A percentile compares a stretch with the other conserved stretches of the same genome.
These are phyloP conservation scores for Sorex araneus DNA, from an alignment of 2,113 vertebrate species.

Conservation along the genomic window DNA sequence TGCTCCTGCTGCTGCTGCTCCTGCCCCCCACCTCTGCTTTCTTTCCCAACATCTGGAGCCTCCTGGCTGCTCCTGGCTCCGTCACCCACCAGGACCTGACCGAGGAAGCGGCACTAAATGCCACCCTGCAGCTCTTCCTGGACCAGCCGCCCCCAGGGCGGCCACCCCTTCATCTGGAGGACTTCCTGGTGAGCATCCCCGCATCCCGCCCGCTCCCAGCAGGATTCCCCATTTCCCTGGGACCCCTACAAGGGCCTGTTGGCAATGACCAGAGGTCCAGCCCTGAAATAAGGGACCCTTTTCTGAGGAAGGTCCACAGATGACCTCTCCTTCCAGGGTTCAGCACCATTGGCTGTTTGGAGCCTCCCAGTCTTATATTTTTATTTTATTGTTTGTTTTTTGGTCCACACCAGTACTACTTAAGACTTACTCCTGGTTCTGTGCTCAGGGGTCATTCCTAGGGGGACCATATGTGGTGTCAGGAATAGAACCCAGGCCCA, in stretches of 20 bases:
- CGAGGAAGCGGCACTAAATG: slow-evolving; percentile 89
- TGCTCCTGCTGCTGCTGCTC: slow-evolving; percentile 75
- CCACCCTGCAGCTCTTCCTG: slow-evolving; percentile 88
- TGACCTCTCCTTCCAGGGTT: background rate
- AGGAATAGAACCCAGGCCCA: too few relatives aligned
- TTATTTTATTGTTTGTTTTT: too few relatives aligned
- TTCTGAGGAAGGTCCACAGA: background rate
- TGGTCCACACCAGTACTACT: too few relatives aligned
- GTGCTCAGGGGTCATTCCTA: too few relatives aligned
- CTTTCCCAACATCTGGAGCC: slow-evolving; percentile 94
- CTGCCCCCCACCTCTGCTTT: slow-evolving; percentile 84
- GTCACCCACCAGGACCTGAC: slow-evolving; percentile 94
- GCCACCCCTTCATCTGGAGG: slow-evolving; percentile 55
- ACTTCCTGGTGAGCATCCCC: slow-evolving; percentile 82
- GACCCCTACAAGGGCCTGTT: background rate
- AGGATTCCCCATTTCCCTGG: background rate
- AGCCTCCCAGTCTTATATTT: too few relatives aligned
- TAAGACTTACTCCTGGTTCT: too few relatives aligned
- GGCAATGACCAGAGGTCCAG: background rate
- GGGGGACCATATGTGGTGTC: too few relatives aligned
- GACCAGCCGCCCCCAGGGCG: slow-evolving; percentile 70
- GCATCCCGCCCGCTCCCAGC: background rate
- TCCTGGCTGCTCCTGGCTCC: slow-evolving; percentile 91
- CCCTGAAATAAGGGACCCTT: background rate
- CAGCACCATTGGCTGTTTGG: background rate